Conservation (phyloP, 2,113 vertebrate genomes). For the Phrynosoma platyrhinos region DNA sequence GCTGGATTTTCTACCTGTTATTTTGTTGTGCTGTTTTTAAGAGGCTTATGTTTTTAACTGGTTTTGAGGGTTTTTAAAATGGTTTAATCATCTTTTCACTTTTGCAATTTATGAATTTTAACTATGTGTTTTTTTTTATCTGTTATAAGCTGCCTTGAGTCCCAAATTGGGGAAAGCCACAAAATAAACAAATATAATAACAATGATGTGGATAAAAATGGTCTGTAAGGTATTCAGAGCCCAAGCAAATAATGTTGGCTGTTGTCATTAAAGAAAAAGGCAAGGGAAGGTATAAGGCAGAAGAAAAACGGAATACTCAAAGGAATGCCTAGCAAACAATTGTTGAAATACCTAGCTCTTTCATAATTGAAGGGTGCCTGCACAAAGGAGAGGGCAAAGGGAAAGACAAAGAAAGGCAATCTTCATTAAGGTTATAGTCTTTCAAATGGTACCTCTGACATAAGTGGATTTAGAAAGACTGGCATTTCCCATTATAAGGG, state of each 20-base stretch:
- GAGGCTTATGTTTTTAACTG: no score
- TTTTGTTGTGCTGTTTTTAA: no score
- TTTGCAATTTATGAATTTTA: no score
- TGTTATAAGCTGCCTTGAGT: no score
- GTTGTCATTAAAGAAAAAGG: constrained; percentile 33
- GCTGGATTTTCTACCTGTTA: no score
- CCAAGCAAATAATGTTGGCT: not conserved
- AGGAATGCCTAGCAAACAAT: constrained; percentile 66
- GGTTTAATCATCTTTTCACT: no score
- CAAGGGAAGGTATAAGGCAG: constrained; percentile 51
- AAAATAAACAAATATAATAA: no score
- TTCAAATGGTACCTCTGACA: constrained; percentile 56
- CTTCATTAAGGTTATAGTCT: constrained; percentile 63
- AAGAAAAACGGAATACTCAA: constrained; percentile 67
- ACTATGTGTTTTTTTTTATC: no score
- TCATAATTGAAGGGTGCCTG: constrained; percentile 64
- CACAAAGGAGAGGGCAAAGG: constrained; percentile 55
- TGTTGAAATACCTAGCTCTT: constrained; percentile 69
- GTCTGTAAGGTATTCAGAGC: no score
- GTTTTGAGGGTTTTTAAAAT: no score
- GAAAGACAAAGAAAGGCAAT: constrained; percentile 59
- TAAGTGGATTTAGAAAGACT: constrained; percentile 58
- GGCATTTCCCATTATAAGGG: constrained; percentile 68
- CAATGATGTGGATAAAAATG: no score
- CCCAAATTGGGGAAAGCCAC: no score